These are phyloP conservation scores for Orthosia gothica DNA, from an alignment of 2,888 invertebrate species.

Conservation along the genomic window DNA sequence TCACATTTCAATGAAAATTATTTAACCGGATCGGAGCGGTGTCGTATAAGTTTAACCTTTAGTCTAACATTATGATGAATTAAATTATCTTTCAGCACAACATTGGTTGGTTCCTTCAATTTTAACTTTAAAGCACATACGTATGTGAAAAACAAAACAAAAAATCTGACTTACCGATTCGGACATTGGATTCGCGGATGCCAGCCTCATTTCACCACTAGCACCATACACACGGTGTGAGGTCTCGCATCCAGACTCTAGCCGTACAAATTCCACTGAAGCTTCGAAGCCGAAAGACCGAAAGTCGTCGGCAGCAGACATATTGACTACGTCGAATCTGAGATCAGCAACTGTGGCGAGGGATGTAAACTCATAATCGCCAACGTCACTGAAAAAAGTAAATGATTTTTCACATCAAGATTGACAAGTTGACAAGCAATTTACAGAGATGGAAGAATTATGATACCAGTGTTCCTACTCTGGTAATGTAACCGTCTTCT, in stretches of 20 bases:
- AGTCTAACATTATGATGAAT: neutral
- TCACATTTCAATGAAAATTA: no score
- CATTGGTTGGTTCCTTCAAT: neutral
- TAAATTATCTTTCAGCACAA: neutral
- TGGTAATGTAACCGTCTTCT: neutral
- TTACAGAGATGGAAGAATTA: neutral
- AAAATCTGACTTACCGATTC: constrained; percentile 86
- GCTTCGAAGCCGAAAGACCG: constrained; percentile 96
- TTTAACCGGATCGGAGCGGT: no score
- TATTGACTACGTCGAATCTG: constrained; percentile 95
- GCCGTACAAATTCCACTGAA: constrained; percentile 95
- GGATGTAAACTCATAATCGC: constrained; percentile 94
- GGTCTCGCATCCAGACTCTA: constrained; percentile 93
- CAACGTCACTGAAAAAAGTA: constrained; percentile 81
- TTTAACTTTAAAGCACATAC: neutral
- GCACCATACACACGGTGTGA: constrained; percentile 94
- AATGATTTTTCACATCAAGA: no score
- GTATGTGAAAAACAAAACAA: neutral
- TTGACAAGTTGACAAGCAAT: no score
- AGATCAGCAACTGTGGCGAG: constrained; percentile 95
- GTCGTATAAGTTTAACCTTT: no score
- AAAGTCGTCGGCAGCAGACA: constrained; percentile 97
- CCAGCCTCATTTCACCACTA: constrained; percentile 94
- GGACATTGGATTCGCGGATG: constrained; percentile 86
- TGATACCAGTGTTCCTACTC: no score